Conservation (phyloP, 2,888 invertebrate species). For the Heliothis peltigera region DNA sequence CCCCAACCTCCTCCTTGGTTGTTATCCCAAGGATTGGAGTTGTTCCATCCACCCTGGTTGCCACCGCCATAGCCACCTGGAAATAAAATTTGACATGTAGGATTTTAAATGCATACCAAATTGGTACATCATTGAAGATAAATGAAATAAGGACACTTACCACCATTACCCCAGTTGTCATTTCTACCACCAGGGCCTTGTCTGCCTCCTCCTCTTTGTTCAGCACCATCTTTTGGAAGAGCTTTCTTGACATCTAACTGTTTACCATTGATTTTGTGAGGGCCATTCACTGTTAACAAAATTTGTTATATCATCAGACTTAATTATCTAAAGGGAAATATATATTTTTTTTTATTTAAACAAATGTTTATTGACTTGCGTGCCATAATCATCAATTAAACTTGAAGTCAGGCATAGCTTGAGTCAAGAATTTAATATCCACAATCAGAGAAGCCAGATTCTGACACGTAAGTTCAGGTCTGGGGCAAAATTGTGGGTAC, state of each 20-base stretch:
- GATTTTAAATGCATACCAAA: neutral
- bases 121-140: neutral
- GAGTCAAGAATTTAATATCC: slow-evolving; percentile 84
- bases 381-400: slow-evolving; percentile 79
- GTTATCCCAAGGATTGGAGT: slow-evolving; percentile 88
- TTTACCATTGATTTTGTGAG: slow-evolving; percentile 96
- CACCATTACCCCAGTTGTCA: slow-evolving; percentile 80
- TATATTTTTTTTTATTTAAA: neutral
- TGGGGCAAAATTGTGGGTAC: slow-evolving; percentile 87
- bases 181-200: slow-evolving; percentile 79
- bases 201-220: slow-evolving; percentile 89
- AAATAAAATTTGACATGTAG: slow-evolving; percentile 53
- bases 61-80: slow-evolving; percentile 89
- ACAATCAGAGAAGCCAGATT: slow-evolving; percentile 88
- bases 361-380: slow-evolving; percentile 84
- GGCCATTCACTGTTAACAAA: slow-evolving; percentile 92
- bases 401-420: slow-evolving; percentile 85
- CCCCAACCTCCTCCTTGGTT: slow-evolving; percentile 89
- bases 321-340: neutral
- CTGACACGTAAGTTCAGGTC: slow-evolving; percentile 81
- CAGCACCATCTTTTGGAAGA: slow-evolving; percentile 94
- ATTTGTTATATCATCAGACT: slow-evolving; percentile 18
- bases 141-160: slow-evolving; percentile 46
- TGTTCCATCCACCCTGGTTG: slow-evolving; percentile 90
- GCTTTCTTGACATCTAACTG: slow-evolving; percentile 98